Percentiles rank a stretch among this genome's conserved stretches.
These are phyloP conservation scores for Felis chaus DNA, from an alignment of 2,113 vertebrate genomes.

Conservation along the genomic window DNA sequence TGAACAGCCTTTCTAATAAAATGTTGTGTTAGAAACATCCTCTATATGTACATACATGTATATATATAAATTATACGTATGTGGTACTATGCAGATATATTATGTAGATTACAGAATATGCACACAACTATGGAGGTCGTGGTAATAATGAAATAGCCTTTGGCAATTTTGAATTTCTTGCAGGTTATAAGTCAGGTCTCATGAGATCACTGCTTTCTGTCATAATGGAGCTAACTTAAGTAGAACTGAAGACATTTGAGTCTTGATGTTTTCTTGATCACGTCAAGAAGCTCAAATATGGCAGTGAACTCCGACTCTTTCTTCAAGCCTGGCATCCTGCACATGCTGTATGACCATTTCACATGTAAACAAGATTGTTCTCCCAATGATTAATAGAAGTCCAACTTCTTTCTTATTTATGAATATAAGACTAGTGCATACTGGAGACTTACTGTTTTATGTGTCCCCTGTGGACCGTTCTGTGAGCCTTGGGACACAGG, in stretches of 20 bases:
- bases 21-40: not conserved
- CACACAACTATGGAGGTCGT: not conserved
- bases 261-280: not conserved
- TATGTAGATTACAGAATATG: not conserved
- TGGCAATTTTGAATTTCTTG: not conserved
- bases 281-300: not conserved
- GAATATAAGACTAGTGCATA: not conserved
- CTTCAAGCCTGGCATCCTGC: not conserved
- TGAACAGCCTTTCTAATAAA: not conserved
- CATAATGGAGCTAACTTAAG: not conserved
- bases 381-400: not conserved
- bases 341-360: not conserved
- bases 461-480: not conserved
- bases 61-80: not conserved
- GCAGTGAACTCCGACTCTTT: not conserved
- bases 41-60: not conserved
- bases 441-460: not conserved
- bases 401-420: not conserved
- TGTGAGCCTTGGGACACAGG: fast-evolving
- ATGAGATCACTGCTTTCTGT: not conserved
- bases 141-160: not conserved
- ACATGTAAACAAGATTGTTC: not conserved
- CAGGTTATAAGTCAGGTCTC: not conserved
- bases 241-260: not conserved
- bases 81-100: not conserved